Conservation (phyloP, 2,113 vertebrate genomes). For the Brienomyrus longianalis region DNA sequence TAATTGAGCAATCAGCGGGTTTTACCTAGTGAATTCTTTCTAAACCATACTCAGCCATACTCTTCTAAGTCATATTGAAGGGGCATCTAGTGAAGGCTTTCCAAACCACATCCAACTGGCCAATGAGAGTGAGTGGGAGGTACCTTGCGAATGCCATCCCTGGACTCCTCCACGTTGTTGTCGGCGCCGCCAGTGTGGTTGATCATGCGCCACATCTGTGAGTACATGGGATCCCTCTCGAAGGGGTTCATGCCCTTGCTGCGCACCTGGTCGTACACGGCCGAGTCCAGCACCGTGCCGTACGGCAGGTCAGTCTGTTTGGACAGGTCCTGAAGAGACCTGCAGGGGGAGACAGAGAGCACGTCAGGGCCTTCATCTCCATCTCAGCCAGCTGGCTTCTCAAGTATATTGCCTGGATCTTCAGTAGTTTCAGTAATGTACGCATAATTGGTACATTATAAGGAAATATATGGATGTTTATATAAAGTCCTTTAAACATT, state of each 20-base stretch:
- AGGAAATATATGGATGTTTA: not conserved
- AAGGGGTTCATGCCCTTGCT: constrained; percentile 95
- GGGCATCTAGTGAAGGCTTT: not conserved
- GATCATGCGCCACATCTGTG: constrained; percentile 98
- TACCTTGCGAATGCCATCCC: constrained; percentile 93
- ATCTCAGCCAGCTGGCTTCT: not conserved
- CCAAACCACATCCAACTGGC: not conserved
- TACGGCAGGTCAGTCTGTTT: constrained; percentile 94
- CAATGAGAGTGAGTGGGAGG: not conserved
- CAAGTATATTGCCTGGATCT: not conserved
- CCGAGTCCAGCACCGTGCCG: constrained; percentile 89
- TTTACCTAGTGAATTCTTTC: not conserved
- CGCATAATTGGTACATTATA: not conserved
- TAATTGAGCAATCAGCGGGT: not conserved
- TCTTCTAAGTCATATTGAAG: not conserved
- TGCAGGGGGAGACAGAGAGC: constrained; percentile 35
- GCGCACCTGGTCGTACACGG: constrained; percentile 91
- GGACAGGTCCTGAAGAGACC: constrained; percentile 94
- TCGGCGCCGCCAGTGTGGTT: constrained; percentile 88
- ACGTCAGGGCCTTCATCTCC: not conserved
- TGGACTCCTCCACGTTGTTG: constrained; percentile 89
- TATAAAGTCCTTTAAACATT: not conserved
- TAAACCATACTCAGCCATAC: not conserved
- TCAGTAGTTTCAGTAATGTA: not conserved
- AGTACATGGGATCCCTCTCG: constrained; percentile 94